Evolutionary conservation across 2,797 vertebrate species (phyloP).

Genomic region (Gallinago solitaria): DNA sequence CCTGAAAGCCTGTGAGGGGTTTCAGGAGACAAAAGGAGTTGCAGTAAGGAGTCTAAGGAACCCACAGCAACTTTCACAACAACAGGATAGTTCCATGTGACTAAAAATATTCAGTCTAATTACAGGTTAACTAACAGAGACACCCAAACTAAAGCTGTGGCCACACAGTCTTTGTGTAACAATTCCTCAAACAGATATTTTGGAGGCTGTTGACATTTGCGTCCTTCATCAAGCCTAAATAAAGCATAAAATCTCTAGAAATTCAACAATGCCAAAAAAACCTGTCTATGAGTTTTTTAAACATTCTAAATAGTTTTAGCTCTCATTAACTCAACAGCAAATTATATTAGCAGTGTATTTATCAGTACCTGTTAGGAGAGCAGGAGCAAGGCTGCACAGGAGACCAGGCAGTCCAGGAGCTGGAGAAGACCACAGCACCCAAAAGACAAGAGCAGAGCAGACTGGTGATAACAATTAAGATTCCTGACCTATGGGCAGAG

Average conservation of each 20-base stretch:
- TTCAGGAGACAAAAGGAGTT: background rate
- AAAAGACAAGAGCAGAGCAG: background rate
- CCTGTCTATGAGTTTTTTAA: too few relatives aligned
- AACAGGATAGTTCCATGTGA: background rate
- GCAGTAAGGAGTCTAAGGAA: background rate
- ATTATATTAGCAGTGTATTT: background rate
- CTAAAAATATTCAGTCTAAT: background rate
- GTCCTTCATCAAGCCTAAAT: background rate
- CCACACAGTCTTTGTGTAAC: background rate
- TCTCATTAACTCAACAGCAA: background rate
- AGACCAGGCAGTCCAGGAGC: background rate
- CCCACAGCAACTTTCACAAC: background rate
- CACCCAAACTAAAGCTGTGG: background rate
- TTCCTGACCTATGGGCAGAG: fast-evolving
- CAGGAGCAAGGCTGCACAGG: background rate
- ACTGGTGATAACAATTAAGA: background rate
- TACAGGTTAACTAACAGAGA: background rate
- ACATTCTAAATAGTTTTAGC: background rate
- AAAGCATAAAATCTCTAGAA: background rate
- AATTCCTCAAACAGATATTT: background rate
- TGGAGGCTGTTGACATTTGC: background rate
- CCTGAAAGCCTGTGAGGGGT: background rate
- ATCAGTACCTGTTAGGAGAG: background rate
- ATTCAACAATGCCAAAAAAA: background rate
- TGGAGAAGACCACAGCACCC: too few relatives aligned